Evolutionary conservation across 2,888 invertebrate species (phyloP).

Genomic region (Norana najaformis): DNA sequence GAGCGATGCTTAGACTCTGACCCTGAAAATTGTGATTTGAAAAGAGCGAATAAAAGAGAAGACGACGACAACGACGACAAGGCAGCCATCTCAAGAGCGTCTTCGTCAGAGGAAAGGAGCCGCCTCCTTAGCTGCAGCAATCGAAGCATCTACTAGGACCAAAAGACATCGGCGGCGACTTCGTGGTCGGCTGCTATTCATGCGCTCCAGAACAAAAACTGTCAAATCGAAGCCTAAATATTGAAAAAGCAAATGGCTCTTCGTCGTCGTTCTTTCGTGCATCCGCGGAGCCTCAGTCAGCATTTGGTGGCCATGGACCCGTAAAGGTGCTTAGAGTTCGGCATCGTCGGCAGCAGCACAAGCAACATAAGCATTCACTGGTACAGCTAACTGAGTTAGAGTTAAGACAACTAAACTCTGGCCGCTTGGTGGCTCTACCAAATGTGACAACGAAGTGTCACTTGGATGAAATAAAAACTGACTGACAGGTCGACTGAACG

Average conservation of each 20-base stretch:
- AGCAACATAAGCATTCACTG: background rate
- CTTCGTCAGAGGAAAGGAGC: background rate
- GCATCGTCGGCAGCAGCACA: background rate
- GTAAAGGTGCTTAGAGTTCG: background rate
- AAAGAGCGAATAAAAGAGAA: constrained; percentile 10
- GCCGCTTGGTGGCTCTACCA: background rate
- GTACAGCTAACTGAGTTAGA: background rate
- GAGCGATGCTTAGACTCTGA: background rate
- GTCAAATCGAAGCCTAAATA: background rate
- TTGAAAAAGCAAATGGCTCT: background rate
- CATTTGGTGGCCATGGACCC: too few species aligned
- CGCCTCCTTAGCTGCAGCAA: background rate
- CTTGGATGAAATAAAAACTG: background rate
- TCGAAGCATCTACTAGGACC: background rate
- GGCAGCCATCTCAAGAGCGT: constrained; percentile 2
- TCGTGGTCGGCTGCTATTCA: background rate
- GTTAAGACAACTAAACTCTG: background rate
- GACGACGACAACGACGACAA: background rate
- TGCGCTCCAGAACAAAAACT: too few species aligned
- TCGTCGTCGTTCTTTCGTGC: background rate
- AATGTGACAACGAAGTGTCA: background rate
- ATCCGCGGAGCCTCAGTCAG: background rate
- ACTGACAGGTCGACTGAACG: background rate
- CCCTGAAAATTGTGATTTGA: constrained; percentile 18
- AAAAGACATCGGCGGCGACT: background rate